Percentiles rank a stretch among this genome's conserved stretches.
Evolutionary conservation across 2,113 vertebrate species (phyloP).

Genomic region (Illadopsis cleaveri): DNA sequence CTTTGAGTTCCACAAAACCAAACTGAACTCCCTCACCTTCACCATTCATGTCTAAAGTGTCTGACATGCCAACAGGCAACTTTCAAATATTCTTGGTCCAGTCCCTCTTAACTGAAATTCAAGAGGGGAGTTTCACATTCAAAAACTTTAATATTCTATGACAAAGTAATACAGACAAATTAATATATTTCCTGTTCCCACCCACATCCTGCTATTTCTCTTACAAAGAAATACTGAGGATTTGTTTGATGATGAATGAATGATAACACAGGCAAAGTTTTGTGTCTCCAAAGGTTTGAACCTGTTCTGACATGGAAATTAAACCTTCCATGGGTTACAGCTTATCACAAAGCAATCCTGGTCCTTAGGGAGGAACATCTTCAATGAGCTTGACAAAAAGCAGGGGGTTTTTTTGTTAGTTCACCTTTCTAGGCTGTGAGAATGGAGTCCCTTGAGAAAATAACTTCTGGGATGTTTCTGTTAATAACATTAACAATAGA

Average conservation of each 20-base stretch:
- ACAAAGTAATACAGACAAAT: not conserved
- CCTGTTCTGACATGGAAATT: not conserved
- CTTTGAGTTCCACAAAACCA: no score
- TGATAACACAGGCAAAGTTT: not conserved
- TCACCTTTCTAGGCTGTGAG: not conserved
- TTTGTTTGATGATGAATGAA: not conserved
- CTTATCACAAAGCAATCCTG: not conserved
- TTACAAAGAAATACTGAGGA: not conserved
- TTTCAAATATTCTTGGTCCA: not conserved
- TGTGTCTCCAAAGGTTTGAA: not conserved
- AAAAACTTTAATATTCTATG: not conserved
- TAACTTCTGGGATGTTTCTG: not conserved
- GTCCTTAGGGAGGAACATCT: not conserved
- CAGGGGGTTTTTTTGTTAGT: not conserved
- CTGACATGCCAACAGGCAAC: no score
- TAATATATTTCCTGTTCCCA: not conserved
- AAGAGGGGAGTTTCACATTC: not conserved
- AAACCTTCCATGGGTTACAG: not conserved
- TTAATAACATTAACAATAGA: not conserved
- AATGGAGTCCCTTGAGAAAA: not conserved
- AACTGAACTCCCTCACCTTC: no score
- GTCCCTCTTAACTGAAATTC: not conserved
- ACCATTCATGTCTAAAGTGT: no score
- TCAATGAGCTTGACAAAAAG: not conserved
- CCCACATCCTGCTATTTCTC: not conserved